Evolutionary conservation across 2,113 vertebrate species (phyloP).

Genomic region (Saguinus imperator): DNA sequence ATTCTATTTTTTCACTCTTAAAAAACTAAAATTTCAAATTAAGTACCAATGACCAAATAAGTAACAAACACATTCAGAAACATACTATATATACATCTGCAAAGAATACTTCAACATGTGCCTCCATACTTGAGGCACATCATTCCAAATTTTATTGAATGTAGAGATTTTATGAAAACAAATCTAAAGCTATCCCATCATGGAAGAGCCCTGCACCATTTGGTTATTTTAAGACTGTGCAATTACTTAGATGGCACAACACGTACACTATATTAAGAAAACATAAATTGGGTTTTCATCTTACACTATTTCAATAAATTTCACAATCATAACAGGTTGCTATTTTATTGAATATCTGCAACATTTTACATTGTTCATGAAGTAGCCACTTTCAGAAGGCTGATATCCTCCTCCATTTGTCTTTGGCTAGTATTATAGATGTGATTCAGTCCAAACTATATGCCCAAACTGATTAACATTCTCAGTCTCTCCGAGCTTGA

Average conservation of each 20-base stretch:
- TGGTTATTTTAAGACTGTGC: neutral
- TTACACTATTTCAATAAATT: conserved; percentile 11
- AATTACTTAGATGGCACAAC: conserved; percentile 12
- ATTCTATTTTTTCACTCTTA: conserved; percentile 19
- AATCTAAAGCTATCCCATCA: conserved; percentile 37
- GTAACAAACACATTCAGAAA: conserved; percentile 38
- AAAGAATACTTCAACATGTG: conserved; percentile 24
- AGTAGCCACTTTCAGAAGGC: neutral
- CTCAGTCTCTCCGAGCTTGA: conserved; percentile 13
- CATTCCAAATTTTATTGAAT: conserved; percentile 46
- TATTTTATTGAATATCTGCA: conserved; percentile 57
- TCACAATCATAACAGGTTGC: conserved; percentile 45
- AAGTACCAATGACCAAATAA: conserved; percentile 9
- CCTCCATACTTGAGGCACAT: neutral
- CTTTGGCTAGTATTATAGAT: conserved; percentile 5
- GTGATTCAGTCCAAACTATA: neutral
- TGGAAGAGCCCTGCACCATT: neutral
- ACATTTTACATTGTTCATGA: neutral
- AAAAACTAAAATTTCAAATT: conserved; percentile 40
- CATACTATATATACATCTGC: neutral
- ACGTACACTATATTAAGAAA: conserved; percentile 12
- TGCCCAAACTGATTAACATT: neutral
- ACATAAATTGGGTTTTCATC: conserved; percentile 32
- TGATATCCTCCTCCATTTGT: neutral
- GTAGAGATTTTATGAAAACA: conserved; percentile 16